Conservation (phyloP, 2,797 vertebrate genomes). For the Sebastes vulpes region DNA sequence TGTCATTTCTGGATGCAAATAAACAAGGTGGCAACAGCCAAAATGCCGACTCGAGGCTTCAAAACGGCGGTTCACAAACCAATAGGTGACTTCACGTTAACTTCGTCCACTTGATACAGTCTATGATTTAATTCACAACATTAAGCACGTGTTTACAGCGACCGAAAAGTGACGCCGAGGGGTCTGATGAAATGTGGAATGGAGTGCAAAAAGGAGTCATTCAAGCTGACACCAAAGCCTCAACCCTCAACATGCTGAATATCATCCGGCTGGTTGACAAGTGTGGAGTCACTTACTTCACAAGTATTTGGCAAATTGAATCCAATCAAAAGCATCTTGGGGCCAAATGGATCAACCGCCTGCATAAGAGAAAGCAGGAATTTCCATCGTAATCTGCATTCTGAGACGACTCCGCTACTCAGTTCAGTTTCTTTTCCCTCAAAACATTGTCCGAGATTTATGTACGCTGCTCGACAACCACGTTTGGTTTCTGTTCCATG, state of each 20-base stretch:
- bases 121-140: neutral
- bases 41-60: no score
- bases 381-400: slow-evolving; percentile 24
- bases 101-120: neutral
- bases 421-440: neutral
- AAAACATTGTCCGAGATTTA: slow-evolving; percentile 20
- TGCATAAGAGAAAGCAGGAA: neutral
- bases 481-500: neutral
- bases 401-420: neutral
- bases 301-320: slow-evolving; percentile 24
- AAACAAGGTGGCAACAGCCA: no score
- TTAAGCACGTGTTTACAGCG: neutral
- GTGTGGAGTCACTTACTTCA: neutral
- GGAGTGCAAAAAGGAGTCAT: neutral
- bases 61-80: no score
- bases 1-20: no score
- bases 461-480: slow-evolving; percentile 6
- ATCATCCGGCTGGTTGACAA: slow-evolving; percentile 13
- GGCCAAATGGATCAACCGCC: slow-evolving; percentile 14
- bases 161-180: neutral
- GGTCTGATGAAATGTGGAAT: neutral
- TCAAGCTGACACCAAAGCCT: slow-evolving; percentile 14
- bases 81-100: no score
- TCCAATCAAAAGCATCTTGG: slow-evolving; percentile 21
- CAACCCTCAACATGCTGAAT: neutral